Percentiles rank a stretch among this genome's conserved stretches.
Evolutionary conservation across 2,888 invertebrate genomes (phyloP).

Genomic region (Eupsilia transversa): DNA sequence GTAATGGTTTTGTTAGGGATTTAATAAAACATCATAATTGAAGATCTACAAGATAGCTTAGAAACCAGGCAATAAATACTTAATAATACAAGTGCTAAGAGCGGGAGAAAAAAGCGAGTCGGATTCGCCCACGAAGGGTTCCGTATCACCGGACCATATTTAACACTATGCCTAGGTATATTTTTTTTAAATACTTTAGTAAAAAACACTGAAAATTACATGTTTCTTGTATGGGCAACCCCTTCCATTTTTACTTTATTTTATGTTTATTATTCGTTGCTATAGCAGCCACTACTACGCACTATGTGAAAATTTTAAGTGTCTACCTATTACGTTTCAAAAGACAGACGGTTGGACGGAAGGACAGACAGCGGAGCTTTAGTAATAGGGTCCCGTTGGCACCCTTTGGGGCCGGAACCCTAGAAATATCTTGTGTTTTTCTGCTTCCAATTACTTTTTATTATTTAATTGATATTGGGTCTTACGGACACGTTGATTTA

Average conservation of each 20-base stretch:
- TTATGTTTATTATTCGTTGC: not conserved
- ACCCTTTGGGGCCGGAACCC: not conserved
- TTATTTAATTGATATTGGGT: slow-evolving; percentile 36
- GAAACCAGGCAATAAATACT: slow-evolving; percentile 28
- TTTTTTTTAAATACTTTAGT: no score
- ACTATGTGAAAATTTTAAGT: no score
- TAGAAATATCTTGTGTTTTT: slow-evolving; percentile 1
- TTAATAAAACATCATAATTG: slow-evolving; percentile 12
- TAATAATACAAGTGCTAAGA: slow-evolving; percentile 27
- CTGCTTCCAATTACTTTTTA: slow-evolving; percentile 33
- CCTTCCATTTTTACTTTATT: not conserved
- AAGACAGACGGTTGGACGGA: no score
- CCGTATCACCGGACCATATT: no score
- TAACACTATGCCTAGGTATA: no score
- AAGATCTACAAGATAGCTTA: slow-evolving; percentile 4
- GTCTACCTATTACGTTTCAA: no score
- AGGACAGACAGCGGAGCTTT: no score
- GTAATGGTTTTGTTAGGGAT: not conserved
- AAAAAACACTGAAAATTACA: no score
- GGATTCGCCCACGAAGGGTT: not conserved
- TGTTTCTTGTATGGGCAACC: no score
- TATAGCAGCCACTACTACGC: not conserved
- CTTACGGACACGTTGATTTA: slow-evolving; percentile 16
- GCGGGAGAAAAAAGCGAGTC: not conserved
- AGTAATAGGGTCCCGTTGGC: not conserved